phyloP scores from a whole-genome alignment of 2,888 invertebrate genomes.

The Antheraea yamamai region DNA sequence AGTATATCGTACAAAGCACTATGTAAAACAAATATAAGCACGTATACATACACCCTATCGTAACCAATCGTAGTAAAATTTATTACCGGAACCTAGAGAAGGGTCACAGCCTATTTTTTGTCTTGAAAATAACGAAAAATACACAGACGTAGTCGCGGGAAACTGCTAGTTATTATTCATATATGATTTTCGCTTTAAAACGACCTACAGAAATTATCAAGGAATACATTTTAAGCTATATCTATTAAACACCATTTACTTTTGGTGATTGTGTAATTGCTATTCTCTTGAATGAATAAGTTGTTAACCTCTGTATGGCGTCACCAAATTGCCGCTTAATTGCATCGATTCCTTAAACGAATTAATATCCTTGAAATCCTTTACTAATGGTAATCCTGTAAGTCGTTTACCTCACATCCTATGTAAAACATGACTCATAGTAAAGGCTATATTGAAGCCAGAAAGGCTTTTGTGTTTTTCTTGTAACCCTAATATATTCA shows the following conservation, averaged over 20 bases:
- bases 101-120: too few species aligned
- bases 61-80: too few species aligned
- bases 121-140: too few species aligned
- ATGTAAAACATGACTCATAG: slow-evolving; percentile 18
- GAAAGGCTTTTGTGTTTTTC: slow-evolving; percentile 17
- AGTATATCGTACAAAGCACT: neutral
- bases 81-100: too few species aligned
- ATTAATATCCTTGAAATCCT: slow-evolving; percentile 5
- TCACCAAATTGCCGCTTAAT: neutral
- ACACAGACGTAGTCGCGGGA: neutral
- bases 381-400: slow-evolving; percentile 8
- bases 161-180: neutral
- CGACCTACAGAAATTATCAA: neutral
- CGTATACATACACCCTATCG: neutral
- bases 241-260: neutral
- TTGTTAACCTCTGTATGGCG: neutral
- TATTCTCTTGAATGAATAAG: neutral
- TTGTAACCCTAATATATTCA: slow-evolving; percentile 26
- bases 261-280: neutral
- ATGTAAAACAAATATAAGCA: too few species aligned
- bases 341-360: neutral
- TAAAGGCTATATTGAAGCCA: slow-evolving; percentile 18
- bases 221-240: neutral
- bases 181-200: neutral
- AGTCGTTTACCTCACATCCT: slow-evolving; percentile 18